phyloP scores from a whole-genome alignment of 2,888 invertebrate species.

The Oconnorella tubifera region DNA sequence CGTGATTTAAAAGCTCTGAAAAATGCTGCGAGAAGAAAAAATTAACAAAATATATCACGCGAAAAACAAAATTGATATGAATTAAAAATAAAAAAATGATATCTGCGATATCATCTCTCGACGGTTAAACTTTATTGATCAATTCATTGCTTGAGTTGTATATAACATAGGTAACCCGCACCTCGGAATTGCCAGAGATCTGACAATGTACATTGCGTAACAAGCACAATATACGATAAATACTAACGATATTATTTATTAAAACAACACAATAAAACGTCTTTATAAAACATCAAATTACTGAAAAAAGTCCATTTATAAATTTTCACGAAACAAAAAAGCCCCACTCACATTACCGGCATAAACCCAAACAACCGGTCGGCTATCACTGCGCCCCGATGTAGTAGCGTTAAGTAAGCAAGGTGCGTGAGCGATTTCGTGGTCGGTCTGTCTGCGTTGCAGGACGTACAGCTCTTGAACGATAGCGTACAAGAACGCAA shows the following conservation, averaged over 20 bases:
- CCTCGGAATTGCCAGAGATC: too few relatives aligned
- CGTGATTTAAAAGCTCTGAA: background rate
- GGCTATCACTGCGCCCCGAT: background rate
- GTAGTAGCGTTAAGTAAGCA: background rate
- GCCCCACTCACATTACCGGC: background rate
- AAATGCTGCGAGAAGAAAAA: background rate
- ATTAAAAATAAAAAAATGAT: too few relatives aligned
- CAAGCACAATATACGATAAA: background rate
- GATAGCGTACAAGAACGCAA: background rate
- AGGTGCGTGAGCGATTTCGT: background rate
- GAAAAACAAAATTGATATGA: too few relatives aligned
- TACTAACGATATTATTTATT: background rate
- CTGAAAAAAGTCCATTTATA: background rate
- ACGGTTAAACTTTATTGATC: too few relatives aligned
- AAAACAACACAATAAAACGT: too few relatives aligned
- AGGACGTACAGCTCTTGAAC: background rate
- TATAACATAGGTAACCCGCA: too few relatives aligned
- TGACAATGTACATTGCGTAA: background rate
- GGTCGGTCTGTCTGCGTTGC: background rate
- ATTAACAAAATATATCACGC: background rate
- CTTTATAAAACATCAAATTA: background rate
- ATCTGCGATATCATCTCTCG: too few relatives aligned
- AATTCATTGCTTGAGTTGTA: too few relatives aligned
- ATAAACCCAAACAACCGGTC: conserved; percentile 1
- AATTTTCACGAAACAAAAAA: background rate